These are phyloP conservation scores for Nymphalis polychloros DNA, from an alignment of 2,888 invertebrate genomes.

Conservation along the genomic window DNA sequence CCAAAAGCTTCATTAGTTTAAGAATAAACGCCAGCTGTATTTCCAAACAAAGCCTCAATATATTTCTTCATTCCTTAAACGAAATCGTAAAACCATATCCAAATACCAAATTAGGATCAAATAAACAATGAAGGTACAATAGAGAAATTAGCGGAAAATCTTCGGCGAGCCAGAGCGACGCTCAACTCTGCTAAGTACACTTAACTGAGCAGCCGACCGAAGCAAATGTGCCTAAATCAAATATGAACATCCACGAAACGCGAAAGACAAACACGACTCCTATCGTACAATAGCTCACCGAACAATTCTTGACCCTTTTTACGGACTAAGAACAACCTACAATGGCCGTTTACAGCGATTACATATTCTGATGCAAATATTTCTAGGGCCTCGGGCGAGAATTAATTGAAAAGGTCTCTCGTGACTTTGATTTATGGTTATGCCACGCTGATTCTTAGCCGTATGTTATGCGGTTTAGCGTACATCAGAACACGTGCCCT, in stretches of 20 bases:
- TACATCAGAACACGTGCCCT: constrained; percentile 23
- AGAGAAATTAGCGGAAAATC: constrained; percentile 57
- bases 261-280: constrained; percentile 68
- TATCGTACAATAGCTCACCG: constrained; percentile 60
- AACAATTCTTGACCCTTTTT: constrained; percentile 55
- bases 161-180: constrained; percentile 45
- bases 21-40: neutral
- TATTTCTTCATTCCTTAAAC: constrained; percentile 20
- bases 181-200: constrained; percentile 47
- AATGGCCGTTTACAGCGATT: constrained; percentile 46
- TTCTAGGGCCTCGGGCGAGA: constrained; percentile 49
- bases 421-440: constrained; percentile 52
- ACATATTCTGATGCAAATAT: constrained; percentile 57
- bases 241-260: constrained; percentile 24
- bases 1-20: neutral
- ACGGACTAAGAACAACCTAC: constrained; percentile 46
- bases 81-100: constrained; percentile 22
- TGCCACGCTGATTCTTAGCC: constrained; percentile 31
- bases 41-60: constrained; percentile 10
- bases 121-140: constrained; percentile 46
- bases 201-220: constrained; percentile 38
- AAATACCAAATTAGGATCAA: constrained; percentile 32
- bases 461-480: constrained; percentile 19
- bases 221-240: constrained; percentile 37
- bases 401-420: constrained; percentile 58